Base-by-base conservation (phyloP, 1,140 invertebrate species). In the Aphidius gifuensis region DNA sequence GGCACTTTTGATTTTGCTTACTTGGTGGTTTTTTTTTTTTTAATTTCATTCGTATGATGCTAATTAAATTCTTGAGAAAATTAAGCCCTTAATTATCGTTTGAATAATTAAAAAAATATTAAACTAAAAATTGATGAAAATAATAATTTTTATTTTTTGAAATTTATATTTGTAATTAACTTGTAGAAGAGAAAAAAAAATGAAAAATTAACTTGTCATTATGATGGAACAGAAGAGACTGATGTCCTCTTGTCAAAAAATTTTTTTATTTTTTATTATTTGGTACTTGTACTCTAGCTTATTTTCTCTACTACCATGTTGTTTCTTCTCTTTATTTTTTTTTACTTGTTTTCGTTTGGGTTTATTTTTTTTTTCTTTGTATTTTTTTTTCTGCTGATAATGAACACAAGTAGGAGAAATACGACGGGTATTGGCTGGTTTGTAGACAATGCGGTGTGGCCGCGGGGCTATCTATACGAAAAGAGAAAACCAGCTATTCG, bases 321-420 rank as follows among this genome's bases (percentile, higher is more conserved):
- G 8, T 54, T 46, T 23, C 47, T 50, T 23, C 46, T 60, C 61
- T 57, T 42, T 56, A 58, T 49, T 16, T 64, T 21, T 57, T 57
- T 49, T n/a, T 60, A 49, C 59, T 47, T 43, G 46, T 40, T 54
- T 48, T 43, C 39, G 43, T 54, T 40, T 59, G 47, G 46, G 61
- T 48, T 32, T 65, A 56, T 61, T 55, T 59, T 53, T 62, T 47
- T 60, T 45, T 53, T 47, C 23, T 58, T 61, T 51, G 49, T 64
- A 9, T 43, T 62, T 76, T 68, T 69, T 66, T 70, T 57, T 39
- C 50, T 60, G 47, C 61, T 74, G 71, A 75, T 78, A 79, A 80
- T 78, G 77, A 80, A 77, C 71, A 71, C 75, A 79, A 79, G 75
- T 78, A 77, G 58, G 74, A 78, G 75, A 76, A 78, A 74, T 68